Conservation (phyloP, 2,888 invertebrate species). For the Aproaerema taeniolella region DNA sequence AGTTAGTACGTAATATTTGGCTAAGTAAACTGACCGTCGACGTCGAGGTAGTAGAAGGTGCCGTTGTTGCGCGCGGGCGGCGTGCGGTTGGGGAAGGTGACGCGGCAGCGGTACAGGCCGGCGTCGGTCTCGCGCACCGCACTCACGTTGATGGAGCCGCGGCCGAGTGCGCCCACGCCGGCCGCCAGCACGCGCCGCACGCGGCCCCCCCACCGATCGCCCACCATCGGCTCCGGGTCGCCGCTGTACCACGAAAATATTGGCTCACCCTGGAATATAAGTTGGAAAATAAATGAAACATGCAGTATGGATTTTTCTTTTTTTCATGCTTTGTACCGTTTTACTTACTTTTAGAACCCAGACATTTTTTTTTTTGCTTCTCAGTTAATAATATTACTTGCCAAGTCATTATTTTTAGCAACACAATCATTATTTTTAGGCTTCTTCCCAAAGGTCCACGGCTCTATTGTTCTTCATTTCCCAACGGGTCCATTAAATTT, state of each 20-base stretch:
- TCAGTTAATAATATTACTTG: too few relatives aligned
- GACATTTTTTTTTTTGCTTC: too few relatives aligned
- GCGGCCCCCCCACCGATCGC: constrained; percentile 30
- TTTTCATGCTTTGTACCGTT: too few relatives aligned
- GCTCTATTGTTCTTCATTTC: too few relatives aligned
- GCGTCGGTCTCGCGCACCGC: constrained; percentile 92
- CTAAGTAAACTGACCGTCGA: constrained; percentile 85
- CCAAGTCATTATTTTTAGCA: too few relatives aligned
- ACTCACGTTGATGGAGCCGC: constrained; percentile 89
- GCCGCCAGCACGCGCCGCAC: constrained; percentile 28
- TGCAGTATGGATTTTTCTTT: too few relatives aligned
- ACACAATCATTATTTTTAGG: too few relatives aligned
- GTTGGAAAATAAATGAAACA: too few relatives aligned
- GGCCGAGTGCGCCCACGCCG: constrained; percentile 71
- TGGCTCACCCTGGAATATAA: constrained; percentile 87
- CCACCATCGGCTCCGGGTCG: constrained; percentile 75
- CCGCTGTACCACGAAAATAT: constrained; percentile 91
- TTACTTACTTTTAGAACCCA: too few relatives aligned
- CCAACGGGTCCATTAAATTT: too few relatives aligned
- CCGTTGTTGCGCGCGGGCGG: constrained; percentile 92
- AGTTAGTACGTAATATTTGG: neutral
- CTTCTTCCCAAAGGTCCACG: too few relatives aligned
- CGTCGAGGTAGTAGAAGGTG: constrained; percentile 91
- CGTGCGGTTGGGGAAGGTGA: constrained; percentile 91
- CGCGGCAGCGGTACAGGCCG: constrained; percentile 94